Conservation (phyloP, 2,797 vertebrate genomes). For the Sebastes steindachneri region DNA sequence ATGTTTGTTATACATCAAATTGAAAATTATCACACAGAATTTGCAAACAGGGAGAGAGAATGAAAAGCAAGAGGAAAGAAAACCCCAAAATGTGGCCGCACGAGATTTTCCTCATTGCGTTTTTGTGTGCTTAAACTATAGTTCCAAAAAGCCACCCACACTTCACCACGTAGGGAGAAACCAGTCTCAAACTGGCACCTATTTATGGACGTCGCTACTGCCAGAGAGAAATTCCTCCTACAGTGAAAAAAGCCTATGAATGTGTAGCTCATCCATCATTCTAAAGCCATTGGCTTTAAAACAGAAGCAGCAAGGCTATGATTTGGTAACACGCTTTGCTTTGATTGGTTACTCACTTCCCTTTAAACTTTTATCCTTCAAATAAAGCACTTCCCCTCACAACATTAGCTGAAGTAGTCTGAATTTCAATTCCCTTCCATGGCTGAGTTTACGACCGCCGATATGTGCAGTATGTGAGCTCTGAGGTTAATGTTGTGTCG, state of each 20-base stretch:
- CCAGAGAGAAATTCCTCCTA: conserved; percentile 79
- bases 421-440: not conserved
- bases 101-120: conserved; percentile 75
- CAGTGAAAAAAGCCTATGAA: conserved; percentile 69
- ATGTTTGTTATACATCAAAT: conserved; percentile 73
- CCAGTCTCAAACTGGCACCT: conserved; percentile 82
- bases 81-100: conserved; percentile 68
- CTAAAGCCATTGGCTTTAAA: conserved; percentile 76
- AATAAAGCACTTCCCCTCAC: conserved; percentile 33
- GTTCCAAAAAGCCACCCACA: conserved; percentile 82
- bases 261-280: conserved; percentile 80
- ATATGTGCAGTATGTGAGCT: conserved; percentile 22
- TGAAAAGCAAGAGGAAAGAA: conserved; percentile 46
- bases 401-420: conserved; percentile 27
- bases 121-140: conserved; percentile 67
- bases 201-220: conserved; percentile 83
- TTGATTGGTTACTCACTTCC: conserved; percentile 66
- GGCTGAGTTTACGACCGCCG: conserved; percentile 13
- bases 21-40: conserved; percentile 71
- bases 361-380: conserved; percentile 48
- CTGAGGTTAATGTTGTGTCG: conserved; percentile 5
- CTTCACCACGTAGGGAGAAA: conserved; percentile 75
- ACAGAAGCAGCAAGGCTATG: conserved; percentile 76
- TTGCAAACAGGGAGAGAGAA: conserved; percentile 42
- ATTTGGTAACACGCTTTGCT: conserved; percentile 74